These are phyloP conservation scores for Denticeps clupeoides DNA, from an alignment of 2,797 vertebrate genomes.

Conservation along the genomic window DNA sequence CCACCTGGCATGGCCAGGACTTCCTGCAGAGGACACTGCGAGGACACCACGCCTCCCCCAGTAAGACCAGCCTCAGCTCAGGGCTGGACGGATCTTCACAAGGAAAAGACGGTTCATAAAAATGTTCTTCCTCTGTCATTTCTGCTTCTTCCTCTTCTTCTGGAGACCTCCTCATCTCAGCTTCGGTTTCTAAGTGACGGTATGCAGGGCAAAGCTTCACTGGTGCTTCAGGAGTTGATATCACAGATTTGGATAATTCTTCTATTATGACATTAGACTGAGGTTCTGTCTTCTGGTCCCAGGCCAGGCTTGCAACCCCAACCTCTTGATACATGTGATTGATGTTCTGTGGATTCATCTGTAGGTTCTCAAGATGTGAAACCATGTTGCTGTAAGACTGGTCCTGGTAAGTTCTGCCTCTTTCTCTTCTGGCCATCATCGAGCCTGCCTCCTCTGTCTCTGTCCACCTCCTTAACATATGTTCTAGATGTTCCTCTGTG, in stretches of 20 bases:
- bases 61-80: constrained; percentile 43
- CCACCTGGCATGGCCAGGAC: constrained; percentile 43
- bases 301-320: not conserved
- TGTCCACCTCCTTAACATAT: not conserved
- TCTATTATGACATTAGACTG: too few relatives aligned
- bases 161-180: not conserved
- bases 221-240: too few relatives aligned
- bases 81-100: not conserved
- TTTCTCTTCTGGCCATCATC: not conserved
- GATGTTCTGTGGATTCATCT: too few relatives aligned
- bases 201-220: too few relatives aligned
- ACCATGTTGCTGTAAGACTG: too few relatives aligned
- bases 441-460: not conserved
- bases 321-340: constrained; percentile 26
- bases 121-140: not conserved
- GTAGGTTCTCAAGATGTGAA: too few relatives aligned
- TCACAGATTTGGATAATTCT: too few relatives aligned
- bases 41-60: constrained; percentile 53
- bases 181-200: too few relatives aligned
- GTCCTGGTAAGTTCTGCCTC: too few relatives aligned
- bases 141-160: not conserved
- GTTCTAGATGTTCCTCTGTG: not conserved
- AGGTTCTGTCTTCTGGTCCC: too few relatives aligned
- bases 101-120: not conserved
- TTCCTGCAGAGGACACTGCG: not conserved